phyloP scores from a whole-genome alignment of 2,113 vertebrate species.

The Himantopus leucocephalus region DNA sequence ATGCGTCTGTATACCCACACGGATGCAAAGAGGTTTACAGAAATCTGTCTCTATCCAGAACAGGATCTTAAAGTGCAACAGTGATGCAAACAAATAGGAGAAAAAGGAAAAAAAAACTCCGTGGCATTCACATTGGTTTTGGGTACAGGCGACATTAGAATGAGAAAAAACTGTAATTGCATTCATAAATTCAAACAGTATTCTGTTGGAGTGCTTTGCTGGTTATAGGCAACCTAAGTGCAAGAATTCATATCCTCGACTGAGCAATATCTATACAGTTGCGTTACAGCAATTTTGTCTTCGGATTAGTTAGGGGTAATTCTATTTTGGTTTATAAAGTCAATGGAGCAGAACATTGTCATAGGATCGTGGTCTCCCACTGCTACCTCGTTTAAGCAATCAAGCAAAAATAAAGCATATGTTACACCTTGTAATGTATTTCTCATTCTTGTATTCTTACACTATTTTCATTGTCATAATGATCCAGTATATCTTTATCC shows the following conservation, averaged over 20 bases:
- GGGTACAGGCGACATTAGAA: not conserved
- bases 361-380: constrained; percentile 52
- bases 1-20: not conserved
- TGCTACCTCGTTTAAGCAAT: constrained; percentile 67
- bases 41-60: not conserved
- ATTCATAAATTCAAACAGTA: not conserved
- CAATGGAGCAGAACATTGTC: constrained; percentile 39
- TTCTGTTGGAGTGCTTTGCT: not conserved
- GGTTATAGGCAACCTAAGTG: not conserved
- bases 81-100: not conserved
- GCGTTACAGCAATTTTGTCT: not conserved
- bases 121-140: not conserved
- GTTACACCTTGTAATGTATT: constrained; percentile 71
- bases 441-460: constrained; percentile 66
- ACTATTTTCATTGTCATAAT: constrained; percentile 70
- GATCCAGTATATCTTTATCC: constrained; percentile 50
- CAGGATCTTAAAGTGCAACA: not conserved
- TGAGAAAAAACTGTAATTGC: not conserved
- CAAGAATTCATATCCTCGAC: not conserved
- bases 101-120: not conserved
- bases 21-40: not conserved
- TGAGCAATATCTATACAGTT: constrained; percentile 5
- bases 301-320: constrained; percentile 16
- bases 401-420: constrained; percentile 73
- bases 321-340: constrained; percentile 63